These are phyloP conservation scores for Lophotriccus pileatus DNA, from an alignment of 2,797 vertebrate species.

Conservation along the genomic window DNA sequence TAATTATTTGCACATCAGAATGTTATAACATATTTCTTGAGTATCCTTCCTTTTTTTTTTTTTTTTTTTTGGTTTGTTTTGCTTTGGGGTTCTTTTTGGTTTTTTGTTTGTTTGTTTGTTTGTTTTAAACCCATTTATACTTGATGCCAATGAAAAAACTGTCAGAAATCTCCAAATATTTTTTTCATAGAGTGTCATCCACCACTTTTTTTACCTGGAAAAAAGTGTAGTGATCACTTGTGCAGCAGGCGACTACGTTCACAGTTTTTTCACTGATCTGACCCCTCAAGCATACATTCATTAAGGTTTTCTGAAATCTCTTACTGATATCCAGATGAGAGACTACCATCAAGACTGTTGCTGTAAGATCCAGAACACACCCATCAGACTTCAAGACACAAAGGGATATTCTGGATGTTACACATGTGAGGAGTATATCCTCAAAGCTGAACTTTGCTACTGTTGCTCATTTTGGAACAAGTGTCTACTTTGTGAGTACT, in stretches of 20 bases:
- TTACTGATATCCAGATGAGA: neutral
- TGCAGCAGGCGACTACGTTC: accelerated
- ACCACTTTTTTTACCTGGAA: neutral
- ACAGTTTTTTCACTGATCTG: neutral
- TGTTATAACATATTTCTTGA: neutral
- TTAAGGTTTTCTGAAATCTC: neutral
- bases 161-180: neutral
- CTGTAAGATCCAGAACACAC: neutral
- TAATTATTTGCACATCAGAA: neutral
- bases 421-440: neutral
- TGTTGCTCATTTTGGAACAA: neutral
- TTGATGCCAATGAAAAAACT: neutral
- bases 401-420: neutral
- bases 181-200: neutral
- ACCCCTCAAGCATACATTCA: neutral
- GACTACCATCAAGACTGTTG: neutral
- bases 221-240: neutral
- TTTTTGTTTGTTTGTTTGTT: neutral
- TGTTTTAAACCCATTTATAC: neutral
- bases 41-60: neutral
- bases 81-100: no score
- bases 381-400: neutral
- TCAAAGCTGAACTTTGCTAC: neutral
- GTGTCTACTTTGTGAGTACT: neutral
- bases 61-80: neutral